Percentiles rank a stretch among this genome's conserved stretches.
Conservation (phyloP, 2,888 invertebrate genomes). For the Pandemis cinnamomeana region DNA sequence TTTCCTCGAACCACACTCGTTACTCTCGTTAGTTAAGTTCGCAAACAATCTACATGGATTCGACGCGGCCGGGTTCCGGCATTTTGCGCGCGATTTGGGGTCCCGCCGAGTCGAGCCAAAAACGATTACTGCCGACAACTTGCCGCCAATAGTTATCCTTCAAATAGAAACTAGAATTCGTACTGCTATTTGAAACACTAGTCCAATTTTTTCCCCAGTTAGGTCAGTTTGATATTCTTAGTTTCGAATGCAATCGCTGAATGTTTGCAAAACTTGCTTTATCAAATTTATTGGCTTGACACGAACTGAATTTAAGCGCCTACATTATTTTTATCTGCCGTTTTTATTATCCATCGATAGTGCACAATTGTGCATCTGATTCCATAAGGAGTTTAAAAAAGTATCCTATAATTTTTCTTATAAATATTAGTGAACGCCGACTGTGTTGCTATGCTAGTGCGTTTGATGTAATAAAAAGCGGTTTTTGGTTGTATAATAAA, state of each 20-base stretch:
- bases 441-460: background rate
- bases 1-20: slow-evolving; percentile 54
- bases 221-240: slow-evolving; percentile 52
- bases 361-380: slow-evolving; percentile 4
- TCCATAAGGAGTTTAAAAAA: slow-evolving; percentile 21
- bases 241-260: slow-evolving; percentile 56
- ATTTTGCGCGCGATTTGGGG: slow-evolving; percentile 50
- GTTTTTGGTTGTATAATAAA: background rate
- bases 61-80: slow-evolving; percentile 57
- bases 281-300: slow-evolving; percentile 51
- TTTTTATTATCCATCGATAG: slow-evolving; percentile 43
- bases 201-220: background rate
- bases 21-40: slow-evolving; percentile 68
- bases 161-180: background rate
- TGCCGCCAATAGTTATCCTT: slow-evolving; percentile 3
- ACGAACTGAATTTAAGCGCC: slow-evolving; percentile 51
- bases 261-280: slow-evolving; percentile 58
- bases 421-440: background rate
- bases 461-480: background rate
- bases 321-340: slow-evolving; percentile 44
- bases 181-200: background rate
- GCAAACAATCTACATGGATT: slow-evolving; percentile 64
- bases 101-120: background rate
- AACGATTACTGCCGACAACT: slow-evolving; percentile 14
- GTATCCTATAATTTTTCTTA: background rate